These are phyloP conservation scores for Passer domesticus DNA, from an alignment of 2,113 vertebrate genomes.

Conservation along the genomic window DNA sequence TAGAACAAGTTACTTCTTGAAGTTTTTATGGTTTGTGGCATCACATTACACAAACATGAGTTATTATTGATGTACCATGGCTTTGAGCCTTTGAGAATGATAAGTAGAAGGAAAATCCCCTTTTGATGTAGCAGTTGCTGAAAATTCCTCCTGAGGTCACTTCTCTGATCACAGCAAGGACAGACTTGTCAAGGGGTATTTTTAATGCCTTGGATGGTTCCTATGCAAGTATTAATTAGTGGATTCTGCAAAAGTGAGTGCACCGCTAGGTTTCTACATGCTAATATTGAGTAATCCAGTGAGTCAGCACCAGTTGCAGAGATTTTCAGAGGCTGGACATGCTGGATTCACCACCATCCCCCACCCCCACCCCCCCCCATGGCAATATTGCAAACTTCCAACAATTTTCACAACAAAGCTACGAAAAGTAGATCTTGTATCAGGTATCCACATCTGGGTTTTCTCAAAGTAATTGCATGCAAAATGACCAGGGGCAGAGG, in stretches of 20 bases:
- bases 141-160: conserved; percentile 52
- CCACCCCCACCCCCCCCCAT: no score
- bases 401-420: background rate
- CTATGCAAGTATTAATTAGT: background rate
- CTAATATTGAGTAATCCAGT: background rate
- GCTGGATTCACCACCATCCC: background rate
- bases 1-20: background rate
- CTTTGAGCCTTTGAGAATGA: background rate
- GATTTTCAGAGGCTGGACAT: background rate
- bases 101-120: conserved; percentile 3
- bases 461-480: background rate
- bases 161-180: conserved; percentile 18
- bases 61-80: background rate
- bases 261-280: background rate
- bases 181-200: background rate
- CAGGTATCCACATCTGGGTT: background rate
- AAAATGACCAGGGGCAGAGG: background rate
- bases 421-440: background rate
- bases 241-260: background rate
- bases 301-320: background rate
- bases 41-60: background rate
- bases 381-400: background rate
- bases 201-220: background rate
- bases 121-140: conserved; percentile 57
- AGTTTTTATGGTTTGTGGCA: background rate